Base-by-base conservation (phyloP, 2,888 invertebrate genomes). In the Dromius quadrimaculatus region DNA sequence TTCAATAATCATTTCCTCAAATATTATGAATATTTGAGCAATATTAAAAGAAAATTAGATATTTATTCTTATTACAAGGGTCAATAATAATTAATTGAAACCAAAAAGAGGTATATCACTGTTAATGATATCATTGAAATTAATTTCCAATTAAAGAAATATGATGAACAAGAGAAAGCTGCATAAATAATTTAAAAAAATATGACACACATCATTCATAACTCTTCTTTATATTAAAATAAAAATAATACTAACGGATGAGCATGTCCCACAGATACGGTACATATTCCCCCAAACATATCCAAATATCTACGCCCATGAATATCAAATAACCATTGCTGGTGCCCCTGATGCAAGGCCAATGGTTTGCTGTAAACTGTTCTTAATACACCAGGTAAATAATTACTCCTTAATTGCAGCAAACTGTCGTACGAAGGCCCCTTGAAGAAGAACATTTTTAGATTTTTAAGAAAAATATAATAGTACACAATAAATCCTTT, bases 181-280 rank as follows among this genome's bases (percentile, higher is more conserved):
- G n/a, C n/a, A n/a, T n/a, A n/a, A n/a, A n/a, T n/a, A n/a, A n/a
- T n/a, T n/a, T n/a, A n/a, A n/a, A n/a, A n/a, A n/a, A n/a, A n/a
- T n/a, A n/a, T n/a, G n/a, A n/a, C n/a, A n/a, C n/a, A n/a, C n/a
- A n/a, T n/a, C n/a, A n/a, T n/a, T n/a, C n/a, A n/a, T n/a, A n/a
- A n/a, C n/a, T n/a, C n/a, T n/a, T n/a, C n/a, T n/a, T n/a, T n/a
- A n/a, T n/a, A n/a, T n/a, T n/a, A n/a, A n/a, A n/a, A n/a, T n/a
- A n/a, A n/a, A 15, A 41, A 41, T 11, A 41, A 41, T 23, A 87
- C 93, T 90, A 86, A 97, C 95, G 98, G 97, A 85, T 98, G 98
- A 80, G 95, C 96, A 81, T 98, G 98, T 17, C 98, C 98, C 1
- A 98, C 96, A 64, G 96, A 96, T 36, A 98, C 94, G 0, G 98